Evolutionary conservation across 2,113 vertebrate genomes (phyloP).

Genomic region (Pseudolaguvia tuberculata): DNA sequence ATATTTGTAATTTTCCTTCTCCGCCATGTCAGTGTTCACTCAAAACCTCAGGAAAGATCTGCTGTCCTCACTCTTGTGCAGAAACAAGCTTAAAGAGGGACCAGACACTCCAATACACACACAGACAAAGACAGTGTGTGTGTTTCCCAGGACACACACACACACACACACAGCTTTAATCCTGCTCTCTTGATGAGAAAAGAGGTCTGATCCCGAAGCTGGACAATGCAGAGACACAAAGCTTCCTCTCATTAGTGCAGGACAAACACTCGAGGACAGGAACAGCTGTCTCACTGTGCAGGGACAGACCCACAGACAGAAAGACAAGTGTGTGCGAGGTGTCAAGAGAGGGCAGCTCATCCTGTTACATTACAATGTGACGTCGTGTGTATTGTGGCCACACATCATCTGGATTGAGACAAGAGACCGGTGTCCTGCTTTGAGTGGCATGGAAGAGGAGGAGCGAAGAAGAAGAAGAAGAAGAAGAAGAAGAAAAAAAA

Average conservation of each 20-base stretch:
- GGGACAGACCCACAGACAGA: constrained; percentile 28
- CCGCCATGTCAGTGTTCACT: neutral
- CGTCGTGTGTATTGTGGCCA: constrained; percentile 2
- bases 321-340: constrained; percentile 25
- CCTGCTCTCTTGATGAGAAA: constrained; percentile 45
- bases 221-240: constrained; percentile 47
- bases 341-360: constrained; percentile 43
- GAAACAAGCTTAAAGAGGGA: constrained; percentile 38
- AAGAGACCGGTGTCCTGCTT: constrained; percentile 5
- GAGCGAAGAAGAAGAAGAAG: neutral
- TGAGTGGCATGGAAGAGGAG: neutral
- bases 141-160: constrained; percentile 14
- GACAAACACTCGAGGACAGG: constrained; percentile 50
- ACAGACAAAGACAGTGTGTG: constrained; percentile 15
- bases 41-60: constrained; percentile 37
- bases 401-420: constrained; percentile 18
- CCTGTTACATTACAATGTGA: constrained; percentile 27
- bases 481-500: too few relatives aligned
- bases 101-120: constrained; percentile 37
- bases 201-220: constrained; percentile 31
- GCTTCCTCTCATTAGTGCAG: constrained; percentile 50
- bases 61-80: constrained; percentile 36
- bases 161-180: constrained; percentile 47
- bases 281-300: constrained; percentile 44
- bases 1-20: neutral